phyloP scores from a whole-genome alignment of 2,113 vertebrate species.

The Zosterops pallidus region DNA sequence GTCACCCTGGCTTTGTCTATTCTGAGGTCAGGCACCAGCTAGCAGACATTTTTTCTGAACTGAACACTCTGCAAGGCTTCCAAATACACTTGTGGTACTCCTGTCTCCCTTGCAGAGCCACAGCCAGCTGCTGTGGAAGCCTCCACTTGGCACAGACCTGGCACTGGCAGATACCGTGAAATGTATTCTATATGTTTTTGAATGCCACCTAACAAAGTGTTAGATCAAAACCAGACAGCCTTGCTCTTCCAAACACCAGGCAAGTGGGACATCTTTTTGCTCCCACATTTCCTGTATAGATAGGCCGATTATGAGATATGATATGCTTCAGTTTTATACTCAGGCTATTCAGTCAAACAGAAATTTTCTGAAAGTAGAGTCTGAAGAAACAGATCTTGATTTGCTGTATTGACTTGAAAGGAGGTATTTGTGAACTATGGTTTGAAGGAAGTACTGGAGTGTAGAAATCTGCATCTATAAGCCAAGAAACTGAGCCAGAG shows the following conservation, averaged over 20 bases:
- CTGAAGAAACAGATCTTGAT: not conserved
- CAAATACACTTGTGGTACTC: not conserved
- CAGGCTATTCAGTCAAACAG: not conserved
- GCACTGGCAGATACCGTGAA: fast-evolving
- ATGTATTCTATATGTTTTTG: not conserved
- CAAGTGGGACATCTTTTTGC: not conserved
- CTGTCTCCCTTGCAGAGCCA: not conserved
- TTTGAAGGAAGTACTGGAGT: not conserved
- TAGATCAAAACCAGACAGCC: not conserved
- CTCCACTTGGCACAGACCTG: not conserved
- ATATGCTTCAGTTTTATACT: not conserved
- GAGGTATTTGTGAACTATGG: not conserved
- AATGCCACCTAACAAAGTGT: not conserved
- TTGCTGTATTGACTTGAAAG: not conserved
- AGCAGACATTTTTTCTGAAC: not conserved
- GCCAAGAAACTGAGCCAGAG: not conserved
- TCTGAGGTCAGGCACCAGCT: not conserved
- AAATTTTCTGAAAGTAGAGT: not conserved
- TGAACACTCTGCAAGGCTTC: not conserved
- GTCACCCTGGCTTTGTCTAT: not conserved
- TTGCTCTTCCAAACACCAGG: not conserved
- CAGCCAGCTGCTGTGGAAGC: not conserved
- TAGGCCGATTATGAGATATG: not conserved
- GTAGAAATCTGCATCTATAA: not conserved
- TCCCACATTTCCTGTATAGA: not conserved